phyloP scores from a whole-genome alignment of 1,140 invertebrate genomes.

The Penaeus japonicus region DNA sequence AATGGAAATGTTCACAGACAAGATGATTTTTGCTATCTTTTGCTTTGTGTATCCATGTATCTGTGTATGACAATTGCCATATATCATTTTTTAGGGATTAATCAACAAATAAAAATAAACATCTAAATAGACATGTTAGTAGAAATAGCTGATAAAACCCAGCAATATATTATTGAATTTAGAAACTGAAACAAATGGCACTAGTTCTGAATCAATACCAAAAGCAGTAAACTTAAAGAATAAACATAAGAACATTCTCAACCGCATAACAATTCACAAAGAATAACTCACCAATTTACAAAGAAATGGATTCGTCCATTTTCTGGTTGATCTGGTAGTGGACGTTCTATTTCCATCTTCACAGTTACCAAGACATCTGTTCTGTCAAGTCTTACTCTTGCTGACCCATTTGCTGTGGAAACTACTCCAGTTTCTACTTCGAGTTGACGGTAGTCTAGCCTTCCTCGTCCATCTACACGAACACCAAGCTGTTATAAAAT shows the following conservation, averaged over 20 bases:
- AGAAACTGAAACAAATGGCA: too few relatives aligned
- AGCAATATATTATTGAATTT: too few relatives aligned
- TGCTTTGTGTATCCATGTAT: too few relatives aligned
- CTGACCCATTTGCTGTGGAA: constrained; percentile 88
- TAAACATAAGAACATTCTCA: neutral
- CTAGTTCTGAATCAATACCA: too few relatives aligned
- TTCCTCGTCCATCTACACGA: constrained; percentile 84
- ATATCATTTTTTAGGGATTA: too few relatives aligned
- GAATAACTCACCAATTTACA: constrained; percentile 83
- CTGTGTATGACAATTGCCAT: too few relatives aligned
- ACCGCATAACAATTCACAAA: neutral
- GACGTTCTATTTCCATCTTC: constrained; percentile 89
- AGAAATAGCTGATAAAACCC: too few relatives aligned
- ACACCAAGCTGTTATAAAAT: constrained; percentile 77
- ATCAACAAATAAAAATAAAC: too few relatives aligned
- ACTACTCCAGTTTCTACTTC: constrained; percentile 91
- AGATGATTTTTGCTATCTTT: too few relatives aligned
- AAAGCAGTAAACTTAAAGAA: too few relatives aligned
- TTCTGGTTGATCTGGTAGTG: constrained; percentile 76
- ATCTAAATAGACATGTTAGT: too few relatives aligned
- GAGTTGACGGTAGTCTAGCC: constrained; percentile 86
- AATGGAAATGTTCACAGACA: too few relatives aligned
- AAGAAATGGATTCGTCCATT: constrained; percentile 93
- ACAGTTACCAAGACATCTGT: constrained; percentile 92
- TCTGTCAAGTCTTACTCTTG: constrained; percentile 84